A percentile compares a stretch with the other conserved stretches of the same genome.
phyloP scores from a whole-genome alignment of 1,140 invertebrate species.

The Brachionus manjavacas region DNA sequence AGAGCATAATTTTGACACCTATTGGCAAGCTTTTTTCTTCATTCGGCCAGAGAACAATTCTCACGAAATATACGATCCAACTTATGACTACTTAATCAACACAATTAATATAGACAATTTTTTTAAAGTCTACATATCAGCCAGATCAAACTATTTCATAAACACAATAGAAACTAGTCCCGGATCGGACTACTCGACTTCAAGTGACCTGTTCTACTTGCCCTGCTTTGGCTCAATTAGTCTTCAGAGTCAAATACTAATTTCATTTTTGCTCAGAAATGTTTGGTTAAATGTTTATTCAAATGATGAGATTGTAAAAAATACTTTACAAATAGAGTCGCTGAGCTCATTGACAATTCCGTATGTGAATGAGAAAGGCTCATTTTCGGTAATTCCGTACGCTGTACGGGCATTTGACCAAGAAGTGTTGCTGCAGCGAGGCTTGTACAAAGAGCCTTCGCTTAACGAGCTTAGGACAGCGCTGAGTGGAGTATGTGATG shows the following conservation, averaged over 20 bases:
- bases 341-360: background rate
- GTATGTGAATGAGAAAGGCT: conserved; percentile 1
- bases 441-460: background rate
- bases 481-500: background rate
- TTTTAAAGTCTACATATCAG: background rate
- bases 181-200: background rate
- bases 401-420: background rate
- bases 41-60: background rate
- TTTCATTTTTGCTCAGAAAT: background rate
- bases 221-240: background rate
- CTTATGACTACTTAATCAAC: background rate
- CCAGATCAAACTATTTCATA: background rate
- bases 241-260: background rate
- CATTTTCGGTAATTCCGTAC: background rate
- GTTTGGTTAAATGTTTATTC: background rate
- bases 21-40: background rate
- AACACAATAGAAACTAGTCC: background rate
- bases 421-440: background rate
- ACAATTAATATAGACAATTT: background rate
- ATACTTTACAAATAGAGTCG: background rate
- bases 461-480: background rate
- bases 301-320: background rate
- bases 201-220: background rate
- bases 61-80: background rate
- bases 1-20: background rate